phyloP scores from a whole-genome alignment of 1,140 invertebrate genomes.

The Camponotus pennsylvanicus region DNA sequence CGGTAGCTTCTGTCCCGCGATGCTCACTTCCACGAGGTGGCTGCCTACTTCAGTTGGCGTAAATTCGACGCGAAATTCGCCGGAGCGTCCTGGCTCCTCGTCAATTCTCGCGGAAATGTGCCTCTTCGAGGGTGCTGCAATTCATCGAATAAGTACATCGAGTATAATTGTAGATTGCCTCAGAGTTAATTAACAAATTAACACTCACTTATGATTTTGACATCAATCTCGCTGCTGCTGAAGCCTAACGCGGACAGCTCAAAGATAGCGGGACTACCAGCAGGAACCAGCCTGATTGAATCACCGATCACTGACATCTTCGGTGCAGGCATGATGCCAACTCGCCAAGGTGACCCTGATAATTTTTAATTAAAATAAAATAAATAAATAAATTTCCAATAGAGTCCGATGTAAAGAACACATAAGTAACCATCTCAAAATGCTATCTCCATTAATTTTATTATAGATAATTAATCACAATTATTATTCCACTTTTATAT shows the following conservation, averaged over 20 bases:
- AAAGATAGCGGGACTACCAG: slow-evolving; percentile 94
- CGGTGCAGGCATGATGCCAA: slow-evolving; percentile 92
- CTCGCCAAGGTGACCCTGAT: slow-evolving; percentile 96
- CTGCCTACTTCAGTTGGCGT: slow-evolving; percentile 96
- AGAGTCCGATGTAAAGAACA: background rate
- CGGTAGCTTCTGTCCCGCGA: slow-evolving; percentile 94
- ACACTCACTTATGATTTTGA: slow-evolving; percentile 84
- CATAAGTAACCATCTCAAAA: background rate
- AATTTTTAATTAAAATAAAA: slow-evolving; percentile 62
- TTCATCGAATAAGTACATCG: background rate
- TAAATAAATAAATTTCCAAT: background rate
- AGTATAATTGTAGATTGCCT: background rate
- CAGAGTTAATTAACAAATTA: background rate
- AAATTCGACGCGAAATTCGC: slow-evolving; percentile 95
- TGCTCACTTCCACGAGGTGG: slow-evolving; percentile 95
- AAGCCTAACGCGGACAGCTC: slow-evolving; percentile 92
- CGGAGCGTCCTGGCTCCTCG: slow-evolving; percentile 91
- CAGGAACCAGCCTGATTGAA: slow-evolving; percentile 94
- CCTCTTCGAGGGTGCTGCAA: slow-evolving; percentile 89
- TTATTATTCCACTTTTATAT: background rate
- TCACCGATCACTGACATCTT: slow-evolving; percentile 93
- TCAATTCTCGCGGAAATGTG: slow-evolving; percentile 90
- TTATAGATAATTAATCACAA: background rate
- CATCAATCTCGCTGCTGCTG: slow-evolving; percentile 86
- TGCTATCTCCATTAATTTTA: background rate